A percentile compares a stretch with the other conserved stretches of the same genome.
phyloP scores from a whole-genome alignment of 1,140 invertebrate species.

The Drosophila busckii region DNA sequence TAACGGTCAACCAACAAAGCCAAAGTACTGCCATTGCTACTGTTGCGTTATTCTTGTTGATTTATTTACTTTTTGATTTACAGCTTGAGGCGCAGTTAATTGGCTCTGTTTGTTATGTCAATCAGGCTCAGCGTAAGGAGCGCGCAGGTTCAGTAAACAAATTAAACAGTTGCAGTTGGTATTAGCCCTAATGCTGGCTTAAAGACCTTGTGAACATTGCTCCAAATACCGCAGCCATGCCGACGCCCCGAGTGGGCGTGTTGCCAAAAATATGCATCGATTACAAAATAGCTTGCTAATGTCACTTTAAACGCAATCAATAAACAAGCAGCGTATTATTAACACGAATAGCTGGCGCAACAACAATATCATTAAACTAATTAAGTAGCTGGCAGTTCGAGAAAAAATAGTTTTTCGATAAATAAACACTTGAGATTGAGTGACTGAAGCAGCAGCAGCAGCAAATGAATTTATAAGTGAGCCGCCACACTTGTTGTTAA shows the following conservation, averaged over 20 bases:
- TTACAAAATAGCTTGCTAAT: slow-evolving; percentile 55
- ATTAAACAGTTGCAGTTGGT: slow-evolving; percentile 47
- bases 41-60: slow-evolving; percentile 32
- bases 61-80: slow-evolving; percentile 73
- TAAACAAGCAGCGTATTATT: slow-evolving; percentile 61
- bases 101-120: slow-evolving; percentile 54
- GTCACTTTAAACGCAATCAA: slow-evolving; percentile 64
- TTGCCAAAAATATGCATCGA: slow-evolving; percentile 28
- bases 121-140: slow-evolving; percentile 43
- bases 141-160: slow-evolving; percentile 48
- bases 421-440: background rate
- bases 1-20: slow-evolving; percentile 25
- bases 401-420: too few species aligned
- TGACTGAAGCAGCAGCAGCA: slow-evolving; percentile 9
- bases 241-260: slow-evolving; percentile 16
- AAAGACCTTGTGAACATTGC: slow-evolving; percentile 3
- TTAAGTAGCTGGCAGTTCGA: slow-evolving; percentile 7
- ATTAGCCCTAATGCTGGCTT: background rate
- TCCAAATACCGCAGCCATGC: slow-evolving; percentile 48
- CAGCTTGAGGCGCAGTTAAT: slow-evolving; percentile 67
- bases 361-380: slow-evolving; percentile 5
- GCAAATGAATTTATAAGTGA: slow-evolving; percentile 39
- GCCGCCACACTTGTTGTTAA: too few species aligned
- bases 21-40: background rate
- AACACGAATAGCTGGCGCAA: slow-evolving; percentile 26